A percentile compares a stretch with the other conserved stretches of the same genome.
phyloP scores from a whole-genome alignment of 2,888 invertebrate genomes.

The Buathra laborator region DNA sequence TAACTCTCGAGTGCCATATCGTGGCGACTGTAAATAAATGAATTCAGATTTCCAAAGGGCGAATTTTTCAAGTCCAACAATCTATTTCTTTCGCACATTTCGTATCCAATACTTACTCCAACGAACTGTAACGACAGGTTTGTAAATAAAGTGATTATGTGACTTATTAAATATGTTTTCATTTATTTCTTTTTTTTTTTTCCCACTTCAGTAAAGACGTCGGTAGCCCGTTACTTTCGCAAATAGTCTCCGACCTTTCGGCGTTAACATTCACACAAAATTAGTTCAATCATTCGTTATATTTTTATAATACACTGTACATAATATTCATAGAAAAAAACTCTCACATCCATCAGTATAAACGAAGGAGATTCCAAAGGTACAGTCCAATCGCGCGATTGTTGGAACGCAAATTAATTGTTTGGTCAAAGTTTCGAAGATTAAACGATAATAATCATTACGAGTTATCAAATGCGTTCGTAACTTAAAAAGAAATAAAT shows the following conservation, averaged over 20 bases:
- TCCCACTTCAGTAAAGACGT: neutral
- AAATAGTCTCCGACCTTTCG: constrained; percentile 23
- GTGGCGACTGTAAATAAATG: constrained; percentile 66
- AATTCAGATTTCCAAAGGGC: constrained; percentile 29
- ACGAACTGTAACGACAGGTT: constrained; percentile 64
- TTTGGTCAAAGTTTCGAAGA: neutral
- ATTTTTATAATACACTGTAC: constrained; percentile 65
- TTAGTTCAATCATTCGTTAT: constrained; percentile 19
- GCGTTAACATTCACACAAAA: constrained; percentile 22
- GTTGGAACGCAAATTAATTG: neutral
- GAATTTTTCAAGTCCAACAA: constrained; percentile 47
- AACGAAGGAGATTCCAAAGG: constrained; percentile 42
- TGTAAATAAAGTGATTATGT: constrained; percentile 65
- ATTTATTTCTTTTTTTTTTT: constrained; percentile 4
- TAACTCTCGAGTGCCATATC: constrained; percentile 62
- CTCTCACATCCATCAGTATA: neutral
- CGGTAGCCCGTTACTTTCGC: constrained; percentile 15
- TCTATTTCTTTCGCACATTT: constrained; percentile 57
- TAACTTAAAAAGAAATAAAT: neutral
- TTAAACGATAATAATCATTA: neutral
- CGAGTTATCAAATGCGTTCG: neutral
- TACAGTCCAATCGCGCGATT: constrained; percentile 5
- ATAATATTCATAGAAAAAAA: constrained; percentile 52
- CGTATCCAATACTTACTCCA: constrained; percentile 49
- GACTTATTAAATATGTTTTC: constrained; percentile 52